Evolutionary conservation across 2,888 invertebrate genomes (phyloP), one percentile per base, ranked within the genome.

Genomic region (Theretra japonica): DNA sequence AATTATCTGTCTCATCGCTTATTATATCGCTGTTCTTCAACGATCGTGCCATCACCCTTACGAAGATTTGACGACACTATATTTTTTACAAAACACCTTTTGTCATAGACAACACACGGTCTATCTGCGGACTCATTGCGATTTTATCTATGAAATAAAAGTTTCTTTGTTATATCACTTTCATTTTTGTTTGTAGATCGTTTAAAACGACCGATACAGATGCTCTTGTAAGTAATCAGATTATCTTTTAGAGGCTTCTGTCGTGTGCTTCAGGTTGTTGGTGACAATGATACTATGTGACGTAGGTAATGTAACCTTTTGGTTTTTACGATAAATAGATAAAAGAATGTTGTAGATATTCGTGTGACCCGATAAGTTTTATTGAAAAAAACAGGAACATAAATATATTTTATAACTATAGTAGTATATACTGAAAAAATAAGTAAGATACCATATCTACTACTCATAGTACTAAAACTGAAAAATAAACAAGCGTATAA

Each of bases 131-230:
- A 79, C 81, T 79, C 76, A 82, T 80, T 74, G 81, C 83, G 86
- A 86, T 86, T 81, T 77, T 82, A 86, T 86, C 86, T 81, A 72
- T 80, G 75, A 76, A 72, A 82, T 80, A 79, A 79, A 81, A 77
- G 78, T 75, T 75, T 77, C 70, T 75, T 78, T 82, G 80, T 82
- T 79, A 74, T 73, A 77, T 80, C 77, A 84, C 84, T 85, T 84
- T 84, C 78, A 80, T 83, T 84, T 86, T 82, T 80, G 75, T 70
- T 23, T 23, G 19, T 8, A 21, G 21, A 50, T 56, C 23, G 23
- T 33, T 70, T 53, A 23, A 62, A 65, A 41, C 65, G 48, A 23
- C 48, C 48, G n/a, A 48, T 23, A 65, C 23, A 41, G 17, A 41
- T 41, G 33, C 21, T 25, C 15, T 48, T 21, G 41, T 41, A 62